These are phyloP conservation scores for Junonia oenone DNA, from an alignment of 2,888 invertebrate species.

Conservation along the genomic window DNA sequence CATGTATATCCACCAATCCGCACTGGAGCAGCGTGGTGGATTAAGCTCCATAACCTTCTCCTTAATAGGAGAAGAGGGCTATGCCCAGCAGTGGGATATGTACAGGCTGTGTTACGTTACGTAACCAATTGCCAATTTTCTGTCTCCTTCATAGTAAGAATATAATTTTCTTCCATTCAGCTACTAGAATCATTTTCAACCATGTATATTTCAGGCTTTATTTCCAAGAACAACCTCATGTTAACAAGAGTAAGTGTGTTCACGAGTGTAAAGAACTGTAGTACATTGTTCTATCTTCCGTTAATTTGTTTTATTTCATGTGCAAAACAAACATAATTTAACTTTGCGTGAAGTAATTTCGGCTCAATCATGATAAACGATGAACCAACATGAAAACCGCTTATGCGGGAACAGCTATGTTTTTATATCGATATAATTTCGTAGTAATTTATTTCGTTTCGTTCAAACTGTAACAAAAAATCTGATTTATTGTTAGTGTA, in stretches of 20 bases:
- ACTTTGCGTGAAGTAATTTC: neutral
- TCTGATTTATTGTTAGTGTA: no score
- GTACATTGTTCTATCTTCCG: neutral
- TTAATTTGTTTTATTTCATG: conserved; percentile 7
- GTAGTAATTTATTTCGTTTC: neutral
- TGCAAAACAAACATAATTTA: conserved; percentile 1
- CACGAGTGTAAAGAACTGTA: neutral
- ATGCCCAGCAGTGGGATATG: no score
- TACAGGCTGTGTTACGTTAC: no score
- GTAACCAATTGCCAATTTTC: no score
- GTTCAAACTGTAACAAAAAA: neutral
- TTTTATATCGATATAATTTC: neutral
- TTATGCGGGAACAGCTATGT: neutral
- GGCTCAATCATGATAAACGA: neutral
- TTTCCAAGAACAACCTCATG: neutral
- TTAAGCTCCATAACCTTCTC: no score
- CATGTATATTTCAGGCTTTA: neutral
- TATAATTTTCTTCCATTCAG: no score
- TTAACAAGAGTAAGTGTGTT: neutral
- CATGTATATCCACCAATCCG: no score
- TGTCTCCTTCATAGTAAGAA: no score
- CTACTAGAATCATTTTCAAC: no score
- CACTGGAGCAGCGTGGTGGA: no score
- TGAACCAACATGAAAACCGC: neutral
- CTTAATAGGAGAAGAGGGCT: no score